Evolutionary conservation across 2,113 vertebrate species (phyloP).

Genomic region (Colius striatus): DNA sequence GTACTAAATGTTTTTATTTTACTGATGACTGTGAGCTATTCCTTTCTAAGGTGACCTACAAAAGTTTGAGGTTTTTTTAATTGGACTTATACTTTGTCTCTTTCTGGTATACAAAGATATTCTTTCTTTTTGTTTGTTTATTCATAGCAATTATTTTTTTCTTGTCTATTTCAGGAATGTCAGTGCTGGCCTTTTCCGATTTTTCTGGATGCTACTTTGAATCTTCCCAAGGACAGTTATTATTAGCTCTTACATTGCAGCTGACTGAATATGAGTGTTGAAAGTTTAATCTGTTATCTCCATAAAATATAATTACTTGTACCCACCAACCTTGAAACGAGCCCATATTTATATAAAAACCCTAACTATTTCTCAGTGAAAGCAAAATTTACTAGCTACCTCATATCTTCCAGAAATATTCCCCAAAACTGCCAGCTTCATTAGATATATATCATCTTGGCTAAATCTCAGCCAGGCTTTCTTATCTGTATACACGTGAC

Average conservation of each 20-base stretch:
- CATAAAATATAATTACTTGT: constrained; percentile 64
- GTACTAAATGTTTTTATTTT: neutral
- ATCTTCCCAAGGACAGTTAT: constrained; percentile 62
- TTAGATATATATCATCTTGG: neutral
- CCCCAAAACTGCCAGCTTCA: neutral
- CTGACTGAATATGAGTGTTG: constrained; percentile 53
- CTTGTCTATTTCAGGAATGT: constrained; percentile 52
- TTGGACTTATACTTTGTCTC: neutral
- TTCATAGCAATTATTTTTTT: constrained; percentile 40
- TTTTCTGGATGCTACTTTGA: constrained; percentile 58
- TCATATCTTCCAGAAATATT: neutral
- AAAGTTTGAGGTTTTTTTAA: neutral
- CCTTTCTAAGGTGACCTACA: constrained; percentile 35
- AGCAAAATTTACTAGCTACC: constrained; percentile 42
- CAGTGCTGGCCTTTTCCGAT: constrained; percentile 37
- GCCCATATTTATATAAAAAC: constrained; percentile 11
- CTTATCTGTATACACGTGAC: neutral
- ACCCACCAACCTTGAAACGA: constrained; percentile 57
- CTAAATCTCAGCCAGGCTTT: neutral
- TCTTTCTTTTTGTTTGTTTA: constrained; percentile 53
- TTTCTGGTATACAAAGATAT: constrained; percentile 32
- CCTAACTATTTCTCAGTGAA: constrained; percentile 37
- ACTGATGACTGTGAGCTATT: neutral
- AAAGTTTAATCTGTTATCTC: constrained; percentile 69
- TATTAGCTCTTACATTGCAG: constrained; percentile 62